A percentile compares a stretch with the other conserved stretches of the same genome.
Conservation (phyloP, 2,113 vertebrate species). For the Heptranchias perlo region DNA sequence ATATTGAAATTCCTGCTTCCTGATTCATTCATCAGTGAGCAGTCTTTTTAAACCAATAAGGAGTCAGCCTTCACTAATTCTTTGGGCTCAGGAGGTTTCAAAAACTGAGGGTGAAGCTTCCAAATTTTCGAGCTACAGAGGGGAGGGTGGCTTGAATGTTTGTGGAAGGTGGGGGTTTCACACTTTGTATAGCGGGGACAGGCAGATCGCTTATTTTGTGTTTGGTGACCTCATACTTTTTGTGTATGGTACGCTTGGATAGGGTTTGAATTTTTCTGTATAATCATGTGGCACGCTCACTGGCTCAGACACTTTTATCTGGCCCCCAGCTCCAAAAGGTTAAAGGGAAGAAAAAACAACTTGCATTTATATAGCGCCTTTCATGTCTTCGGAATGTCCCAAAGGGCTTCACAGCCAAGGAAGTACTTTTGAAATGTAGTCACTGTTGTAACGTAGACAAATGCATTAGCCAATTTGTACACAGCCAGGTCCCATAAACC, state of each 20-base stretch:
- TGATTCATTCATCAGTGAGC: not conserved
- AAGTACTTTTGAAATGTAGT: not conserved
- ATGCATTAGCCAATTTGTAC: not conserved
- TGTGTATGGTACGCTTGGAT: not conserved
- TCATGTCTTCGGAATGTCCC: not conserved
- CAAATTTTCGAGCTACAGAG: not conserved
- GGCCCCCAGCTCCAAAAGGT: not conserved
- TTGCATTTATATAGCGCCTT: not conserved
- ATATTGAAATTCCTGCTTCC: not conserved
- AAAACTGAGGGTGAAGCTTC: not conserved
- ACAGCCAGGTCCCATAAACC: not conserved
- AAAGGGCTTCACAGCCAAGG: not conserved
- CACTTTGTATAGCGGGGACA: not conserved
- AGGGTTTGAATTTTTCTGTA: not conserved
- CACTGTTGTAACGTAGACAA: not conserved
- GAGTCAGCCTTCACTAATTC: not conserved
- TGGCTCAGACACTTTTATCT: not conserved
- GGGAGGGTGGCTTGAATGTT: not conserved
- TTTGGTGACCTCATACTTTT: not conserved
- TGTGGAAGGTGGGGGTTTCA: not conserved
- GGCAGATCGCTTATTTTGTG: too few relatives aligned
- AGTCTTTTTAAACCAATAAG: not conserved
- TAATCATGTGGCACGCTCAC: not conserved
- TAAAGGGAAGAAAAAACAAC: not conserved
- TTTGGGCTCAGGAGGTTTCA: too few relatives aligned